Evolutionary conservation across 2,797 vertebrate species (phyloP), one percentile per base, ranked within the genome.

Genomic region (Spondyliosoma cantharus): DNA sequence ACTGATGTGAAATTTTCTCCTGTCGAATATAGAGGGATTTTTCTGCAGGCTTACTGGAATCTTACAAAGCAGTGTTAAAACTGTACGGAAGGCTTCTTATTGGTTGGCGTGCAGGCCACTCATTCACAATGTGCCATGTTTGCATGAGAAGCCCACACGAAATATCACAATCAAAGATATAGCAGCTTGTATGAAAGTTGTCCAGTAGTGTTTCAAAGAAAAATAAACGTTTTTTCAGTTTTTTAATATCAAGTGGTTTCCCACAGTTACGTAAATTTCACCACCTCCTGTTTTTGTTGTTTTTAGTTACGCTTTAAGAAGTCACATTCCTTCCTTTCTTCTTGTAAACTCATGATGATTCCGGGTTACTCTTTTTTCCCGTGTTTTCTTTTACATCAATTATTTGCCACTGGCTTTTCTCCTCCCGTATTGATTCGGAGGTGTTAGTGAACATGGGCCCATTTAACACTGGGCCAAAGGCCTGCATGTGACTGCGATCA

Each of bases 331-430:
- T 64, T 73, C 25, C 25, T 59, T 68, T 68, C 52, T 67, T 66
- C 65, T 54, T 8, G 14, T 83, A 48, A 74, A 76, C 68, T 54
- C 50, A 16, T 24, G 45, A 4, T 54, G 50, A 73, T 48, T 32
- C 53, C 50, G 9, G 66, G 77, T 87, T 82, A 78, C 65, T 71
- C 4, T 67, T 74, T 64, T 64, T 62, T 19, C 52, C 11, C 1
- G 7, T 89, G 81, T 92, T 93, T 90, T 89, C 74, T 88, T 91
- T 88, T 24, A 27, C 73, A 86, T 91, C 76, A 91, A 90, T 93
- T 69, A 93, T 93, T 91, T 88, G 75, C 86, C 11, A 52, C 59
- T 73, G 53, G 37, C 8, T 71, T 84, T 83, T 73, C 50, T 82
- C 8, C 9, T 3, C 43, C 12, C 1, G 69, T 48, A 72, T 63